Evolutionary conservation across 2,113 vertebrate species (phyloP), one percentile per base, ranked within the genome.

Genomic region (Notothenia rossii): DNA sequence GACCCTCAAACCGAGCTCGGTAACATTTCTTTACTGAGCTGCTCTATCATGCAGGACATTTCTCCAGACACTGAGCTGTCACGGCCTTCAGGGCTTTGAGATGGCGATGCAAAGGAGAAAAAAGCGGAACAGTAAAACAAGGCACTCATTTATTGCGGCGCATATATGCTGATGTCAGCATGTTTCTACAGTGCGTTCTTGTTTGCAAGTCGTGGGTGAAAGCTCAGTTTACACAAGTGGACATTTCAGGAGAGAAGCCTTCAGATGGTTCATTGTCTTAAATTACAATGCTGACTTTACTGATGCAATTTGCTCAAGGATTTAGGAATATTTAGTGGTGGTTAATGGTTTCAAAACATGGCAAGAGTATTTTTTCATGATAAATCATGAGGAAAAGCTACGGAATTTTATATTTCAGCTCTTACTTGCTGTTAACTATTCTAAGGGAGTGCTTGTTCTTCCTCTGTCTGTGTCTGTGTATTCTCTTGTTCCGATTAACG

Each of bases 61-160:
- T 82, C 82, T 79, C 70, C 79, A 70, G 79, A 86, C 83, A 75
- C 56, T 13, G 80, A 85, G 82, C 84, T 79, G 90, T 77, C 86
- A 82, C 5, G 72, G 75, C 83, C 79, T 69, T 74, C 79, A 33
- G 84, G 87, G 85, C 64, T 80, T 60, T 18, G 79, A 78, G 50
- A 73, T 11, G 65, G 20, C n/a, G 22, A 79, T 20, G 86, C 66
- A 68, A 71, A 72, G 12, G 61, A 82, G 80, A 48, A 75, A 79
- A 78, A 86, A 84, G 79, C 63, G 67, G 72, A 86, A 82, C 75
- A 75, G 78, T 50, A 33, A 67, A 83, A 81, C 49, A 83, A 71
- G 75, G 18, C 40, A 40, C 58, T 81, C 17, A 36, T 74, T 83
- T 83, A 74, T 73, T 79, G 56, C n/a, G 9, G 43, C 15, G 36